Percentiles rank a stretch among this genome's conserved stretches.
Conservation (phyloP, 2,113 vertebrate species). For the Todiramphus chloris region DNA sequence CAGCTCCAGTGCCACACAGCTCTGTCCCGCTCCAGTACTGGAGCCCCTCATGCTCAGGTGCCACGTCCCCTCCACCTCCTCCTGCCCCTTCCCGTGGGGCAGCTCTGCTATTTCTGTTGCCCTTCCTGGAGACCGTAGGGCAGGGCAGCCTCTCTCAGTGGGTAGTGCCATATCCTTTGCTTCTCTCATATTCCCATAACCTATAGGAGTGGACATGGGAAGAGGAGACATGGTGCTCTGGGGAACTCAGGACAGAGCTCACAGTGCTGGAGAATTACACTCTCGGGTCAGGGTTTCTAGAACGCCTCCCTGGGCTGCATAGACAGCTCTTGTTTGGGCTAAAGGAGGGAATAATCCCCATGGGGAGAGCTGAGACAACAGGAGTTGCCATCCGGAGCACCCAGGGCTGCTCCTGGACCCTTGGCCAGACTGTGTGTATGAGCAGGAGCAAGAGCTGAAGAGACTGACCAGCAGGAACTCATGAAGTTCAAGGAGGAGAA, state of each 20-base stretch:
- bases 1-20: rapidly evolving
- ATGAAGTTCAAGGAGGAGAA: not conserved
- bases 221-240: not conserved
- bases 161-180: not conserved
- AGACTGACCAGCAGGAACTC: not conserved
- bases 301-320: not conserved
- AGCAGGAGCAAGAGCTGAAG: not conserved
- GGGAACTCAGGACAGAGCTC: not conserved
- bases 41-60: no score
- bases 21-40: rapidly evolving
- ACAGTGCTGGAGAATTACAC: not conserved
- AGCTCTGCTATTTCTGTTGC: not conserved
- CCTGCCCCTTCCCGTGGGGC: not conserved
- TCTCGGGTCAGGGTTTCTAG: not conserved
- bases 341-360: not conserved
- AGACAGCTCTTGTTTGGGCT: no score
- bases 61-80: not conserved
- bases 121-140: rapidly evolving
- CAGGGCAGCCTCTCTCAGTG: not conserved
- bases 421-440: no score
- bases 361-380: not conserved
- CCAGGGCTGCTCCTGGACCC: not conserved
- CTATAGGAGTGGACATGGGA: rapidly evolving
- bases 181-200: not conserved
- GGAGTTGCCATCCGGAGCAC: not conserved